phyloP scores from a whole-genome alignment of 2,888 invertebrate genomes.

The Xylota segnis region DNA sequence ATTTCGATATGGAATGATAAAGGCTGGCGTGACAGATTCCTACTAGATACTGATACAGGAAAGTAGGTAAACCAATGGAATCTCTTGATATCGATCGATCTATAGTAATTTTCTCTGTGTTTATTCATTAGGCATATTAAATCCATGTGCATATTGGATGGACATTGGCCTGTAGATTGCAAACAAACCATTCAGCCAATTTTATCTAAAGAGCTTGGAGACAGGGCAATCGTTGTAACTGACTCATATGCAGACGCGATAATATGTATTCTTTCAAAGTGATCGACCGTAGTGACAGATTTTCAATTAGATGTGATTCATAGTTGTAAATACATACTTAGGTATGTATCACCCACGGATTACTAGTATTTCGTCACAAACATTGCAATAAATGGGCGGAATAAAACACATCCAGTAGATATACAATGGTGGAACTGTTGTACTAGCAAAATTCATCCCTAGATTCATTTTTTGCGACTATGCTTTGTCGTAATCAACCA shows the following conservation, averaged over 20 bases:
- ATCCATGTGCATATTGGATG: background rate
- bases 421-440: too few relatives aligned
- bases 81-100: too few relatives aligned
- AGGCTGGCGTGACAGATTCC: background rate
- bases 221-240: background rate
- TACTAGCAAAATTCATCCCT: too few relatives aligned
- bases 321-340: background rate
- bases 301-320: slow-evolving; percentile 11
- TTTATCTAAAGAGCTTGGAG: too few relatives aligned
- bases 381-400: background rate
- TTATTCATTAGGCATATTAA: too few relatives aligned
- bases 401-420: too few relatives aligned
- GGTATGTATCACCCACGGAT: background rate
- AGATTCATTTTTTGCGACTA: too few relatives aligned
- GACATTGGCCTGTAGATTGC: slow-evolving; percentile 6
- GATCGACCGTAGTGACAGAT: background rate
- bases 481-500: too few relatives aligned
- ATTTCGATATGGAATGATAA: background rate
- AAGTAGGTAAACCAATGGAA: background rate
- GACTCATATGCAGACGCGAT: background rate
- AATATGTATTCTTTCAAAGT: background rate
- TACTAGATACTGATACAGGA: background rate
- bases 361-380: background rate
- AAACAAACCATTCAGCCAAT: background rate
- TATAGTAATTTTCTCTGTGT: too few relatives aligned